A percentile compares a stretch with the other conserved stretches of the same genome.
Conservation (phyloP, 2,113 vertebrate genomes). For the Platysteira castanea region DNA sequence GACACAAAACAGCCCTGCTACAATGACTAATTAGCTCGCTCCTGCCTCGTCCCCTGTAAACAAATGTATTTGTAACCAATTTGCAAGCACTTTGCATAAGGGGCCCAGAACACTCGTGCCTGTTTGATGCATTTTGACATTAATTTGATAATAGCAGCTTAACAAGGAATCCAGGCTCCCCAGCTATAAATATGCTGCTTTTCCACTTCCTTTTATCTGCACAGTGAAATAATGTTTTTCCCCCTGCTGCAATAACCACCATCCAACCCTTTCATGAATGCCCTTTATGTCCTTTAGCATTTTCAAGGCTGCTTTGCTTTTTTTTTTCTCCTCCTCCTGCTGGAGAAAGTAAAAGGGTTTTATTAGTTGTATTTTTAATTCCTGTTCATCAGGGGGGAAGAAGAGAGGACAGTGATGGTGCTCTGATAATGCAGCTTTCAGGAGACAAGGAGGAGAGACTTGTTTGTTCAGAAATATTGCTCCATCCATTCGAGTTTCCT, state of each 20-base stretch:
- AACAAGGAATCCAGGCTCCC: slow-evolving; percentile 68
- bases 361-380: slow-evolving; percentile 57
- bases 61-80: slow-evolving; percentile 66
- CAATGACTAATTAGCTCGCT: slow-evolving; percentile 61
- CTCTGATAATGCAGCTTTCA: slow-evolving; percentile 18
- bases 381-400: background rate
- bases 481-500: background rate
- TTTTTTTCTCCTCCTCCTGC: background rate
- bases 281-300: slow-evolving; percentile 62
- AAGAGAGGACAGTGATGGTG: background rate
- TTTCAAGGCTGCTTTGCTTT: slow-evolving; percentile 23
- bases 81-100: slow-evolving; percentile 62
- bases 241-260: slow-evolving; percentile 67
- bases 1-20: slow-evolving; percentile 23
- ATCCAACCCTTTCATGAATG: slow-evolving; percentile 60
- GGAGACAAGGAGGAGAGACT: slow-evolving; percentile 5
- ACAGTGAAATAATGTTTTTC: slow-evolving; percentile 67
- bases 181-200: slow-evolving; percentile 61
- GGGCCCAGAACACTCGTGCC: slow-evolving; percentile 59
- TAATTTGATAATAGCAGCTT: slow-evolving; percentile 65
- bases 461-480: slow-evolving; percentile 32
- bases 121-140: slow-evolving; percentile 71
- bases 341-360: slow-evolving; percentile 14
- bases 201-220: slow-evolving; percentile 68
- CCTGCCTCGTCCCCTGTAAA: slow-evolving; percentile 59